A percentile compares a stretch with the other conserved stretches of the same genome.
phyloP scores from a whole-genome alignment of 2,113 vertebrate species.

The Peromyscus maniculatus region DNA sequence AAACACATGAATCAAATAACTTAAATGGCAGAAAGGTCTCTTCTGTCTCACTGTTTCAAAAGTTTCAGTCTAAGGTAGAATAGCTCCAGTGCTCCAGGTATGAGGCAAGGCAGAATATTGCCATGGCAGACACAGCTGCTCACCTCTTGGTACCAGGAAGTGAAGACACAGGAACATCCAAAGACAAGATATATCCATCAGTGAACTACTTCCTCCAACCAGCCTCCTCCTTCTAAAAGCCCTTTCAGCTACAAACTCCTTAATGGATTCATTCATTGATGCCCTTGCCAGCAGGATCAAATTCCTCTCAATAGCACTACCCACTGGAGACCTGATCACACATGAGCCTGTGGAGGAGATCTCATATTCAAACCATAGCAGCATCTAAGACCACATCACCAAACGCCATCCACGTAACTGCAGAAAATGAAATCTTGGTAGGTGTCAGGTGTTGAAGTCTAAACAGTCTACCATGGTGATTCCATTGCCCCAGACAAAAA shows the following conservation, averaged over 20 bases:
- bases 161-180: neutral
- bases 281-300: neutral
- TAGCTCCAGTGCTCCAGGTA: no score
- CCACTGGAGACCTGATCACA: neutral
- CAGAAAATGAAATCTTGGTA: slow-evolving; percentile 40
- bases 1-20: neutral
- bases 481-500: slow-evolving; percentile 6
- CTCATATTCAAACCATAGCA: neutral
- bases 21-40: neutral
- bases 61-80: neutral
- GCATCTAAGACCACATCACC: neutral
- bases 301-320: neutral
- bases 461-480: neutral
- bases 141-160: neutral
- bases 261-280: neutral
- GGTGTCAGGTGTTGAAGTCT: slow-evolving; percentile 15
- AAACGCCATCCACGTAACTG: neutral
- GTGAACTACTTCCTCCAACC: neutral
- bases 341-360: neutral
- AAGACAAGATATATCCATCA: neutral
- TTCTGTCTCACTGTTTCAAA: neutral
- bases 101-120: neutral
- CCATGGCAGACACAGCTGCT: neutral
- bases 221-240: neutral
- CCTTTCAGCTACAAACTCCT: neutral